A percentile compares a stretch with the other conserved stretches of the same genome.
phyloP scores from a whole-genome alignment of 2,888 invertebrate genomes.

The Apoderus coryli region DNA sequence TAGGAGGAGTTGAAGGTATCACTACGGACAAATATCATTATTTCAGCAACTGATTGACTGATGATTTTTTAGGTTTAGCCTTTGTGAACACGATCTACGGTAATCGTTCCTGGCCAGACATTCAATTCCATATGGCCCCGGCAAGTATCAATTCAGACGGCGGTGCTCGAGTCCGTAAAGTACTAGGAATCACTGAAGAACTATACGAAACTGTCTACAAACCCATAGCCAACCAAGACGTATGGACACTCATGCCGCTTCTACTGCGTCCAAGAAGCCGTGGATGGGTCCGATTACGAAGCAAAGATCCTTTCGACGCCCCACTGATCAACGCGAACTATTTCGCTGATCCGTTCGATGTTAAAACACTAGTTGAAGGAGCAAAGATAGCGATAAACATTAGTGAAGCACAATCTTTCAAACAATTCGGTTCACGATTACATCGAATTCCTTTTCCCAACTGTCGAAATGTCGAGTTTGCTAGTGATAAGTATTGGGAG shows the following conservation, averaged over 20 bases:
- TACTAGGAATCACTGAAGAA: conserved; percentile 65
- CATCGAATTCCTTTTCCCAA: conserved; percentile 66
- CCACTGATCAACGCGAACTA: conserved; percentile 90
- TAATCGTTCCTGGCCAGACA: conserved; percentile 71
- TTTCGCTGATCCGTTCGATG: conserved; percentile 65
- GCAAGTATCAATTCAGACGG: conserved; percentile 73
- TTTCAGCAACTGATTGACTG: too few species aligned
- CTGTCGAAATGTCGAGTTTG: conserved; percentile 56
- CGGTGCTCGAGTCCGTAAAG: conserved; percentile 53
- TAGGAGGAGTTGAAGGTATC: conserved; percentile 84
- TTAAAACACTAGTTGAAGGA: conserved; percentile 70
- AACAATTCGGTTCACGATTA: conserved; percentile 41
- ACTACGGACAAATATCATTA: too few species aligned
- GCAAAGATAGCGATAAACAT: conserved; percentile 60
- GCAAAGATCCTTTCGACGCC: conserved; percentile 71
- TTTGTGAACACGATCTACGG: conserved; percentile 65
- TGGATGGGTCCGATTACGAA: conserved; percentile 60
- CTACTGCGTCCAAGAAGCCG: conserved; percentile 64
- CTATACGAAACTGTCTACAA: conserved; percentile 66
- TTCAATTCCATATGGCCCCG: conserved; percentile 88
- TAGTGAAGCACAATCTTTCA: conserved; percentile 61
- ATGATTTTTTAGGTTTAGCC: too few species aligned
- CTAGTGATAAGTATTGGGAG: conserved; percentile 71
- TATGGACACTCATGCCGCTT: conserved; percentile 79
- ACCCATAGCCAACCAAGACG: conserved; percentile 64